These are phyloP conservation scores for Trimorus sp. DNA, from an alignment of 2,888 invertebrate genomes.

Conservation along the genomic window DNA sequence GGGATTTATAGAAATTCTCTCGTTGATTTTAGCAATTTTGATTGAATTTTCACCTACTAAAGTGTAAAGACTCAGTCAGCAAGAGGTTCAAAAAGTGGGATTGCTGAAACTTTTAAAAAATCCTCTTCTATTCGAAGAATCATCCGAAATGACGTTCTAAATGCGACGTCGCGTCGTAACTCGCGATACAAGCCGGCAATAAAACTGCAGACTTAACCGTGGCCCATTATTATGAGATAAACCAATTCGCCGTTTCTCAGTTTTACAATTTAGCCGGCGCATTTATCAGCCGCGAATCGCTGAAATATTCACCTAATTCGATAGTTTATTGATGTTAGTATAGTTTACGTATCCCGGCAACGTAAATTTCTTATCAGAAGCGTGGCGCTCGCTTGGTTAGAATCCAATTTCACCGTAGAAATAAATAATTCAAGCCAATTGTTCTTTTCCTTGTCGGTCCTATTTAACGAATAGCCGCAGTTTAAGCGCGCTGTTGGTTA, in stretches of 20 bases:
- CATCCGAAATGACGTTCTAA: no score
- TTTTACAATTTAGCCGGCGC: constrained; percentile 9
- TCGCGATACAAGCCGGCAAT: no score
- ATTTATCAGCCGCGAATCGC: constrained; percentile 25
- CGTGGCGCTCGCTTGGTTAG: constrained; percentile 11
- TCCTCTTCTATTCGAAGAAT: no score
- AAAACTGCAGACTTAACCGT: no score
- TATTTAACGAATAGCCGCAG: constrained; percentile 26
- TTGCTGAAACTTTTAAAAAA: no score
- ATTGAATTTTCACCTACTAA: no score
- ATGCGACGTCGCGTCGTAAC: no score
- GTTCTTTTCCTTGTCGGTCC: constrained; percentile 45
- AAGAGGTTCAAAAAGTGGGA: no score
- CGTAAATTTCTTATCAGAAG: constrained; percentile 35
- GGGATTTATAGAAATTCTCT: no score
- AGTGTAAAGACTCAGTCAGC: no score
- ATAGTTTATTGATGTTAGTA: constrained; percentile 28
- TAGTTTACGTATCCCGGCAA: constrained; percentile 6
- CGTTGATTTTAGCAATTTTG: no score
- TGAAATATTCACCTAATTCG: constrained; percentile 28
- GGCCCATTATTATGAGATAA: constrained; percentile 64
- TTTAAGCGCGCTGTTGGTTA: constrained; percentile 27
- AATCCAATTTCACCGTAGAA: constrained; percentile 38
- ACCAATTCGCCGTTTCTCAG: background rate
- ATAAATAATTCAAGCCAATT: constrained; percentile 49